These are phyloP conservation scores for Mythimna ferrago DNA, from an alignment of 2,888 invertebrate species.

Conservation along the genomic window DNA sequence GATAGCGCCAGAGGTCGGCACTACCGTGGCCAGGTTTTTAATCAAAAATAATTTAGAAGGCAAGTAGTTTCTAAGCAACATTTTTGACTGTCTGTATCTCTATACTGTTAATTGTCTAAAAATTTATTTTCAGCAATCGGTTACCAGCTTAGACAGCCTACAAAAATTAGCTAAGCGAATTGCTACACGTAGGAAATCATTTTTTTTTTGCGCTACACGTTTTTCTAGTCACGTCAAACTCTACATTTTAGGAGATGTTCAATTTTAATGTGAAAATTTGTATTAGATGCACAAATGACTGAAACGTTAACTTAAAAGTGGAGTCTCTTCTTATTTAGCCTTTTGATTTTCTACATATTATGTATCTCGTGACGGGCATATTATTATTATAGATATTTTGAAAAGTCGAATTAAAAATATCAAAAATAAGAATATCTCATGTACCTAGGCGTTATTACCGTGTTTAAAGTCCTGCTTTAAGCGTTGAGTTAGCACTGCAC, in stretches of 20 bases:
- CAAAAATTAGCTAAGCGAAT: too few relatives aligned
- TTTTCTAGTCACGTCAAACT: too few relatives aligned
- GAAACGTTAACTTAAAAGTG: neutral
- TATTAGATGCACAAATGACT: neutral
- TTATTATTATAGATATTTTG: constrained; percentile 6
- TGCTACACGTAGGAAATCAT: too few relatives aligned
- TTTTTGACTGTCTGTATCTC: neutral
- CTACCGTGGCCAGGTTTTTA: too few relatives aligned
- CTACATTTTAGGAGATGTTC: too few relatives aligned
- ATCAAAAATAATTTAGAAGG: too few relatives aligned
- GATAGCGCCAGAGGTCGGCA: too few relatives aligned
- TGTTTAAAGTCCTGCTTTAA: neutral
- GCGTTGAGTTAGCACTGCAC: neutral
- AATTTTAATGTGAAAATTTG: neutral
- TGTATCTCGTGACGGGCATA: neutral
- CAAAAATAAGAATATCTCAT: neutral
- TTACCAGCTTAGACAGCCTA: too few relatives aligned
- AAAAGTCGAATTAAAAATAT: neutral
- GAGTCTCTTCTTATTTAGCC: neutral
- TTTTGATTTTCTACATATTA: neutral
- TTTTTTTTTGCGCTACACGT: too few relatives aligned
- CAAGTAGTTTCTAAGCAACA: neutral
- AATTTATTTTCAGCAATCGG: too few relatives aligned
- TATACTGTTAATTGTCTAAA: too few relatives aligned
- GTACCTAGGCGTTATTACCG: neutral